phyloP scores from a whole-genome alignment of 2,113 vertebrate species.

The Ceyx margarethae region DNA sequence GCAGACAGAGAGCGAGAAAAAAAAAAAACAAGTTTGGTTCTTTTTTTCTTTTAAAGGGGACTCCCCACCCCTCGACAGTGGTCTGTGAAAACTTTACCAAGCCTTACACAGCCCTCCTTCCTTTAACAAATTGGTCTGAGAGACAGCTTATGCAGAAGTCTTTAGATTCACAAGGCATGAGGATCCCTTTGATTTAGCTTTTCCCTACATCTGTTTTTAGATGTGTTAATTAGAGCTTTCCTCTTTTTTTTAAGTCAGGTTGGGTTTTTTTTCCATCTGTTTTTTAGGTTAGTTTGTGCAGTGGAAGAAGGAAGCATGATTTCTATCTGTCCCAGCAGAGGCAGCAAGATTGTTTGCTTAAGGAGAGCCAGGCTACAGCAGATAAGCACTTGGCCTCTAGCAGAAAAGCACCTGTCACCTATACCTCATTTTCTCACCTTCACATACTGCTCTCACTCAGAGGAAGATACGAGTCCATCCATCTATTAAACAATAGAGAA shows the following conservation, averaged over 20 bases:
- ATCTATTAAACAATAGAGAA: neutral
- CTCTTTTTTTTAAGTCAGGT: neutral
- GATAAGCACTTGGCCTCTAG: neutral
- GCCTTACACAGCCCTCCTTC: rapidly evolving
- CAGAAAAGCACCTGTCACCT: neutral
- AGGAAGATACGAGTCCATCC: neutral
- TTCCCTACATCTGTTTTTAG: neutral
- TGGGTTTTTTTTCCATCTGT: neutral
- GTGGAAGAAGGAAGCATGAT: neutral
- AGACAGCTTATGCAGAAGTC: neutral
- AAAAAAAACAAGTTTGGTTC: no score
- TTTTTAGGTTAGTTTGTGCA: neutral
- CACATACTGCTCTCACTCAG: neutral
- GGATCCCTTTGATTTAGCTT: neutral
- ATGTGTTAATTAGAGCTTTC: neutral
- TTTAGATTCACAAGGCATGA: neutral
- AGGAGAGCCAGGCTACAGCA: neutral
- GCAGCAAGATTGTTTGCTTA: neutral
- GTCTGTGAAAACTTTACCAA: neutral
- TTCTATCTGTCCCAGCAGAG: neutral
- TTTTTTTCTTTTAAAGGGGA: no score
- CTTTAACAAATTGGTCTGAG: neutral
- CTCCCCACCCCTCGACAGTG: no score
- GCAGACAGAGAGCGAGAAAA: no score
- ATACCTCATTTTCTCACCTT: neutral